A percentile compares a stretch with the other conserved stretches of the same genome.
Conservation (phyloP, 92 coral and sea anemone genomes). For the Actinernus sp. region DNA sequence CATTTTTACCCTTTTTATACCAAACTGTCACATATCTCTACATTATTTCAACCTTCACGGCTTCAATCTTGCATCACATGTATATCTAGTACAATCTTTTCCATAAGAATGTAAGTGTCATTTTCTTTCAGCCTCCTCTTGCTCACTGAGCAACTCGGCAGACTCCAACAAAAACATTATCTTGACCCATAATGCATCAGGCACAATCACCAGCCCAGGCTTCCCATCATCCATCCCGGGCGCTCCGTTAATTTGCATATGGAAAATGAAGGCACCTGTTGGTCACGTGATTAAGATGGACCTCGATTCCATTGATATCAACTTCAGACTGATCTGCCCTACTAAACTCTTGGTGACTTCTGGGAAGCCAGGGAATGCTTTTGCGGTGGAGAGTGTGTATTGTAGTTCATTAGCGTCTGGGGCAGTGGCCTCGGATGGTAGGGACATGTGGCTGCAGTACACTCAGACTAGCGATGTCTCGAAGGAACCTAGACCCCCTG, state of each 20-base stretch:
- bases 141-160: slow-evolving; percentile 29
- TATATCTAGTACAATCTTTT: too few relatives aligned
- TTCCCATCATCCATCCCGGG: slow-evolving; percentile 46
- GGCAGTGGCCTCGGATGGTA: slow-evolving; percentile 22
- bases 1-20: too few relatives aligned
- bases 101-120: too few relatives aligned
- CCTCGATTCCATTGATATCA: slow-evolving; percentile 14
- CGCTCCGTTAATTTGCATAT: slow-evolving; percentile 22
- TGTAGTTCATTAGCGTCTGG: background rate
- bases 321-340: background rate
- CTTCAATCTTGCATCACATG: too few relatives aligned
- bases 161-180: slow-evolving; percentile 25
- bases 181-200: slow-evolving; percentile 24
- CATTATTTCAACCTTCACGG: too few relatives aligned
- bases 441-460: slow-evolving; percentile 10
- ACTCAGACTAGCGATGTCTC: background rate
- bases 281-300: slow-evolving; percentile 49
- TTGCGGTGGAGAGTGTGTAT: background rate
- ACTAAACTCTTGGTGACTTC: background rate
- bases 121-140: slow-evolving; percentile 4
- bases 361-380: background rate
- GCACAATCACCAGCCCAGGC: slow-evolving; percentile 43
- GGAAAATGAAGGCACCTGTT: slow-evolving; percentile 42
- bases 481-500: background rate
- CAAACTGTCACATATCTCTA: too few relatives aligned